phyloP scores from a whole-genome alignment of 2,888 invertebrate genomes.

The Altica lythri region DNA sequence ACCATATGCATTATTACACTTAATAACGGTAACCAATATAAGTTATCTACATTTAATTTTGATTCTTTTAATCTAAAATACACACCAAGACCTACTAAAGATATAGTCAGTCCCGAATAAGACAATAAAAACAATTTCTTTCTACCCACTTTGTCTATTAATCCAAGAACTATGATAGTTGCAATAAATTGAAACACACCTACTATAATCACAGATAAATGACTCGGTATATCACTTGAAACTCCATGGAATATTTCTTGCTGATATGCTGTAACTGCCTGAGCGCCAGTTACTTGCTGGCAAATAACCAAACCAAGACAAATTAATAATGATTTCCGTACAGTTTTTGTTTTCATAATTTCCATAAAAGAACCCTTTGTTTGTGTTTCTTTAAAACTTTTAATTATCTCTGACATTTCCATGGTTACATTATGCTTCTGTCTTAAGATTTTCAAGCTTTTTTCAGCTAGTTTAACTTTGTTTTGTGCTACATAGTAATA shows the following conservation, averaged over 20 bases:
- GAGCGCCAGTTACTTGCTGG: constrained; percentile 64
- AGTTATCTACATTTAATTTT: constrained; percentile 36
- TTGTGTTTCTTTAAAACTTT: constrained; percentile 31
- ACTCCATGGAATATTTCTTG: constrained; percentile 67
- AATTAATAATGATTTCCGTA: constrained; percentile 51
- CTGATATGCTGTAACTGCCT: constrained; percentile 77
- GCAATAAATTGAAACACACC: constrained; percentile 76
- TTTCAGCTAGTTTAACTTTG: constrained; percentile 64
- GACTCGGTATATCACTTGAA: constrained; percentile 57
- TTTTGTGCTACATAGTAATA: constrained; percentile 31
- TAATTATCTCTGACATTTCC: constrained; percentile 37
- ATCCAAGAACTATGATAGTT: constrained; percentile 70
- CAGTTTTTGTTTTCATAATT: constrained; percentile 28
- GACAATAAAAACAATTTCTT: constrained; percentile 72
- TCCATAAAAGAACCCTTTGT: constrained; percentile 25
- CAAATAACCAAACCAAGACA: constrained; percentile 49
- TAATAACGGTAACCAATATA: constrained; percentile 72
- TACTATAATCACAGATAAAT: constrained; percentile 74
- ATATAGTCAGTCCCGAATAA: constrained; percentile 66
- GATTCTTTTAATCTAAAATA: constrained; percentile 38
- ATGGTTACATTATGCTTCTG: constrained; percentile 30
- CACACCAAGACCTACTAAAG: constrained; percentile 48
- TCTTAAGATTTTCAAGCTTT: constrained; percentile 66
- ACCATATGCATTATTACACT: constrained; percentile 72
- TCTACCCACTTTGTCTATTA: constrained; percentile 78